Conservation (phyloP, 2,888 invertebrate species). For the Congeria kusceri region DNA sequence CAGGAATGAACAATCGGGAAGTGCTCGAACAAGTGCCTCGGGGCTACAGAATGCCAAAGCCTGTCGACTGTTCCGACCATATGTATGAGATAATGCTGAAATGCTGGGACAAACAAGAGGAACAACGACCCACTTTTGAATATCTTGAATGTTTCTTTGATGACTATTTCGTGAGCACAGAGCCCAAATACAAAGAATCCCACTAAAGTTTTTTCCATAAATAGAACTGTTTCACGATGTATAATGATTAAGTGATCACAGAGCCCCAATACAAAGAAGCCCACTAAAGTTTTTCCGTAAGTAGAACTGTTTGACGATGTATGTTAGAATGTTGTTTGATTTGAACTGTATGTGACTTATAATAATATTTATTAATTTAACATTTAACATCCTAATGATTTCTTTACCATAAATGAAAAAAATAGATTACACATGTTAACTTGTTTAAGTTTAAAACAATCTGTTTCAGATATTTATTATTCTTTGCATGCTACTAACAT, state of each 20-base stretch:
- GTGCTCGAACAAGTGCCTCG: slow-evolving; percentile 98
- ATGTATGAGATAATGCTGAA: slow-evolving; percentile 97
- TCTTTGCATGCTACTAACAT: too few relatives aligned
- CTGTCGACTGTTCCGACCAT: slow-evolving; percentile 92
- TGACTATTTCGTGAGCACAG: slow-evolving; percentile 97
- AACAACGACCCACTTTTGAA: slow-evolving; percentile 98
- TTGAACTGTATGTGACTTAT: too few relatives aligned
- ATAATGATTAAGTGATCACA: slow-evolving; percentile 97
- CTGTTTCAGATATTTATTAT: too few relatives aligned
- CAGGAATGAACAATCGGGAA: slow-evolving; percentile 97
- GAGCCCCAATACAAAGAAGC: slow-evolving; percentile 93
- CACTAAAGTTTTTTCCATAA: slow-evolving; percentile 7
- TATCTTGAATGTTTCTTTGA: slow-evolving; percentile 93
- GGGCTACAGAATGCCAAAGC: slow-evolving; percentile 98
- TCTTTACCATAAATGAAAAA: too few relatives aligned
- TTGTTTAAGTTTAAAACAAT: too few relatives aligned
- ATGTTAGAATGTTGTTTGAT: too few relatives aligned
- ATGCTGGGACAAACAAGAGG: slow-evolving; percentile 96
- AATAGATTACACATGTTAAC: too few relatives aligned
- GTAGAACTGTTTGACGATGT: too few relatives aligned
- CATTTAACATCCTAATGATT: too few relatives aligned
- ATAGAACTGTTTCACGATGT: too few relatives aligned
- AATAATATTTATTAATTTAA: too few relatives aligned
- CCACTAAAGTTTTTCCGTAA: slow-evolving; percentile 3
- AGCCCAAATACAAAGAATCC: slow-evolving; percentile 91